These are phyloP conservation scores for Lathamus discolor DNA, from an alignment of 2,113 vertebrate genomes.

Conservation along the genomic window DNA sequence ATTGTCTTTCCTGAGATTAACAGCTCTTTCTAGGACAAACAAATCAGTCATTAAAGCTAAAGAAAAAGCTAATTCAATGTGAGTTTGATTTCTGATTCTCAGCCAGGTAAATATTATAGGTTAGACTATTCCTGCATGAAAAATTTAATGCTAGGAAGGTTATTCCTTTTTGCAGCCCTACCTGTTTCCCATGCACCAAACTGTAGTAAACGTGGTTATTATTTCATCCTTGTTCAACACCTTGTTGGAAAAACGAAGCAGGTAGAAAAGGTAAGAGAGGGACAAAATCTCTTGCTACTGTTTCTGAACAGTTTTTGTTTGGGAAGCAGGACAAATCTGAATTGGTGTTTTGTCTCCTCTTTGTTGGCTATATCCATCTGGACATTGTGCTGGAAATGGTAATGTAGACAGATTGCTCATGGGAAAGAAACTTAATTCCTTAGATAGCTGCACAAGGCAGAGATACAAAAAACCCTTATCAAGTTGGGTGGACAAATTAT, in stretches of 20 bases:
- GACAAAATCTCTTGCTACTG: neutral
- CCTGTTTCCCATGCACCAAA: neutral
- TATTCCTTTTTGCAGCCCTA: neutral
- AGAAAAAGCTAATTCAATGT: neutral
- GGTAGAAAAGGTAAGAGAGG: neutral
- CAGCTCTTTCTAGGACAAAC: neutral
- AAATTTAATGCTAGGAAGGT: neutral
- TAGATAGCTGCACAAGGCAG: neutral
- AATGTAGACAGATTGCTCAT: neutral
- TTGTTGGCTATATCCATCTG: neutral
- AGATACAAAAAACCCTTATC: neutral
- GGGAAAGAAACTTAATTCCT: slow-evolving; percentile 1
- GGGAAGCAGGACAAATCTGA: neutral
- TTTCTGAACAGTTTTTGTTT: neutral
- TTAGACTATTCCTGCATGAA: neutral
- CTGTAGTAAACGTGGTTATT: neutral
- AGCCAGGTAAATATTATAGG: neutral
- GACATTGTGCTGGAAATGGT: neutral
- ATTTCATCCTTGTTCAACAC: neutral
- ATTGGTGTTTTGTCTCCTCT: neutral
- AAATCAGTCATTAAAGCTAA: neutral
- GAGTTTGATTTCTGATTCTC: neutral
- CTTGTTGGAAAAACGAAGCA: neutral
- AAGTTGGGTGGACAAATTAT: neutral
- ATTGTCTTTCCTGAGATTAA: neutral